Percentiles rank a stretch among this genome's conserved stretches.
Evolutionary conservation across 1,140 invertebrate species (phyloP).

Genomic region (Doryteuthis pealeii): DNA sequence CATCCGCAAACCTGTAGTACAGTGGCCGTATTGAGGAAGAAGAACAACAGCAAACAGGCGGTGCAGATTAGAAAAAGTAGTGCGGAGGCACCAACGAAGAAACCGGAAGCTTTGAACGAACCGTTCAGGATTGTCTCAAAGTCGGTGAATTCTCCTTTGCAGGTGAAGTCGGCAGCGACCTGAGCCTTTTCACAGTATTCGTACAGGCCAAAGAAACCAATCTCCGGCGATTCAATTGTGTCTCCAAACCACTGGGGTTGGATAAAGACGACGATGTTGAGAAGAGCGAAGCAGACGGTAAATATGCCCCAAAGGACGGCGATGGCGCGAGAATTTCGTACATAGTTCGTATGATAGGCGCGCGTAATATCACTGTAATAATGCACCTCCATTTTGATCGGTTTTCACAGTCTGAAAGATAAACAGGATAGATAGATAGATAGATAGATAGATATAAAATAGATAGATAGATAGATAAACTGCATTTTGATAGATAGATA

Average conservation of each 20-base stretch:
- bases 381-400: constrained; percentile 28
- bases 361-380: constrained; percentile 46
- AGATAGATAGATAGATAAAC: too few species aligned
- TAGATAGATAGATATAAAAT: background rate
- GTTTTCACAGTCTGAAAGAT: background rate
- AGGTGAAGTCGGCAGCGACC: constrained; percentile 62
- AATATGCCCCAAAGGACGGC: constrained; percentile 96
- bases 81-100: constrained; percentile 84
- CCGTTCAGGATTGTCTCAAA: constrained; percentile 79
- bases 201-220: constrained; percentile 91
- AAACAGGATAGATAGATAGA: background rate
- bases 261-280: constrained; percentile 89
- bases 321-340: constrained; percentile 92
- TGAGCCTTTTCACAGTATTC: constrained; percentile 71
- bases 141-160: constrained; percentile 80
- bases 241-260: constrained; percentile 93
- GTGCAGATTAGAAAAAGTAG: constrained; percentile 82
- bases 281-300: constrained; percentile 92
- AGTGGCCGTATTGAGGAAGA: constrained; percentile 90
- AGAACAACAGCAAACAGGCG: constrained; percentile 79
- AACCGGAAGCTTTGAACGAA: constrained; percentile 77
- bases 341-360: constrained; percentile 72
- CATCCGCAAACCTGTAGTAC: constrained; percentile 87
- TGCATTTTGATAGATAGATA: too few species aligned
- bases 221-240: constrained; percentile 75